These are phyloP conservation scores for Carassius auratus DNA, from an alignment of 2,113 vertebrate species.

Conservation along the genomic window DNA sequence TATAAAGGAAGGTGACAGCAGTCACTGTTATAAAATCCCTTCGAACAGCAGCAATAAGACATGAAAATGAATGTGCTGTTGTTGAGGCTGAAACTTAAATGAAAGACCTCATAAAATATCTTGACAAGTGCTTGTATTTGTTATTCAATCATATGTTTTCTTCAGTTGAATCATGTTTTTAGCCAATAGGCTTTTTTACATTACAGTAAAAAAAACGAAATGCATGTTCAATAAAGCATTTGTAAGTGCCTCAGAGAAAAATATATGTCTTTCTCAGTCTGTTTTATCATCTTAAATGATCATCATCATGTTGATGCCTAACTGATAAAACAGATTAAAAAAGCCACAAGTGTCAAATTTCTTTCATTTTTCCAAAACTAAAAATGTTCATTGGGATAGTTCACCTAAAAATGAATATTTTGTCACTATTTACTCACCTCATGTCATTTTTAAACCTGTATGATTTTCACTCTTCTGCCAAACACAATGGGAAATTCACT, in stretches of 20 bases:
- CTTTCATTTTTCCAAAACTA: not conserved
- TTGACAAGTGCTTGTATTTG: not conserved
- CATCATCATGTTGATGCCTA: not conserved
- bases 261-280: not conserved
- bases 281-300: not conserved
- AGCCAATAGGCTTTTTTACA: not conserved
- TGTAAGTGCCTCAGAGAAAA: not conserved
- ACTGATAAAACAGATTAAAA: not conserved
- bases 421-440: not conserved
- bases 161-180: not conserved
- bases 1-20: not conserved
- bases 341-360: not conserved
- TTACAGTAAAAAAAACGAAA: not conserved
- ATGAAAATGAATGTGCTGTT: not conserved
- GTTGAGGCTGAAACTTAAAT: not conserved
- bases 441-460: not conserved
- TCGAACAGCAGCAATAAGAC: not conserved
- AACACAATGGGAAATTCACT: not conserved
- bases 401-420: not conserved
- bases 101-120: not conserved
- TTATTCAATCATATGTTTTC: not conserved
- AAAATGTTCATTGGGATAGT: not conserved
- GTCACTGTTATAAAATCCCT: constrained; percentile 3
- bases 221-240: not conserved
- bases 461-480: not conserved